A percentile compares a stretch with the other conserved stretches of the same genome.
Evolutionary conservation across 2,113 vertebrate genomes (phyloP).

Genomic region (Mustelus asterias): DNA sequence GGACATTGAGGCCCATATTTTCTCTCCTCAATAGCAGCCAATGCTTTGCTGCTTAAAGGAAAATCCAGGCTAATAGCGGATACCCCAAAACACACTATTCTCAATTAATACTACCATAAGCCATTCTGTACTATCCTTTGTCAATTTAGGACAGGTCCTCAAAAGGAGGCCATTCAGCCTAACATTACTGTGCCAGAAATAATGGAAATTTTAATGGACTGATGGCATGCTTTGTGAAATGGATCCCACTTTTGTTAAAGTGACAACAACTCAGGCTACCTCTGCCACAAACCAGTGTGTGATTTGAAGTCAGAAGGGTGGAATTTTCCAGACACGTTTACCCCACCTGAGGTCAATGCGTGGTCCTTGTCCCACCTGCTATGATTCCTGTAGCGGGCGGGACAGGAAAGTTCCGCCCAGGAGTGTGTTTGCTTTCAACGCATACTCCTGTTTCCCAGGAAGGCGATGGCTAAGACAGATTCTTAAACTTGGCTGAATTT

Average conservation of each 20-base stretch:
- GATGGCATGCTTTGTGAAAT: background rate
- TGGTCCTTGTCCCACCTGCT: no score
- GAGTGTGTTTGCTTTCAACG: background rate
- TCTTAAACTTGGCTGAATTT: background rate
- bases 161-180: background rate
- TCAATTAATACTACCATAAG: background rate
- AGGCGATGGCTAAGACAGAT: background rate
- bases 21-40: background rate
- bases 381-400: no score
- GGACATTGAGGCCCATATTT: background rate
- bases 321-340: no score
- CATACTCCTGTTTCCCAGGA: background rate
- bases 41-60: background rate
- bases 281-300: background rate
- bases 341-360: no score
- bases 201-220: background rate
- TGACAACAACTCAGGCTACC: background rate
- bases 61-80: background rate
- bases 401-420: no score
- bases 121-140: background rate
- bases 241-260: background rate
- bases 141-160: background rate
- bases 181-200: no score
- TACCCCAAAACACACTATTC: background rate
- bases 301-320: background rate